Evolutionary conservation across 2,888 invertebrate species (phyloP).

Genomic region (Lacanobia oleracea): DNA sequence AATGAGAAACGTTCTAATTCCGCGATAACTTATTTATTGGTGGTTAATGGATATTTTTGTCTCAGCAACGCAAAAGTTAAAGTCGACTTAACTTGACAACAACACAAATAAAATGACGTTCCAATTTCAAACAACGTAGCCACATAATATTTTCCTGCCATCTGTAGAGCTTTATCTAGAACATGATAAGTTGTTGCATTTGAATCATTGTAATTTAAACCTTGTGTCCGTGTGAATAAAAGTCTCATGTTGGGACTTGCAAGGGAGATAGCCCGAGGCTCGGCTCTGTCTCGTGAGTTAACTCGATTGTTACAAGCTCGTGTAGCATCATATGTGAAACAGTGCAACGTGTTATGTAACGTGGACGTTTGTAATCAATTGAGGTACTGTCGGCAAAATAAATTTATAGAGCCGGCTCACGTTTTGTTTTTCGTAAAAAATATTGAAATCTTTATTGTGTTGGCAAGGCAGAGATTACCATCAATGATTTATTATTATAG

Average conservation of each 20-base stretch:
- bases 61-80: conserved; percentile 2
- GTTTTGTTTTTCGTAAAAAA: not conserved
- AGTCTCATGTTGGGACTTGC: conserved; percentile 11
- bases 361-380: conserved; percentile 27
- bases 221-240: conserved; percentile 2
- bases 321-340: conserved; percentile 25
- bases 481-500: conserved; percentile 12
- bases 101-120: conserved; percentile 7
- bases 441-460: conserved; percentile 1
- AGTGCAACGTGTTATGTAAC: conserved; percentile 45
- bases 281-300: conserved; percentile 30
- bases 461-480: conserved; percentile 3
- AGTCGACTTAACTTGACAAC: not conserved
- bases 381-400: conserved; percentile 10
- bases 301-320: conserved; percentile 46
- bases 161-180: conserved; percentile 11
- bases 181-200: conserved; percentile 2
- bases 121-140: conserved; percentile 18
- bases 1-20: not conserved
- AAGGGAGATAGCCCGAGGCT: conserved; percentile 19
- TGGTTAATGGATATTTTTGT: not conserved
- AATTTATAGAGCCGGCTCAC: conserved; percentile 10
- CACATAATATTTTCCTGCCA: conserved; percentile 19
- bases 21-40: not conserved
- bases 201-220: conserved; percentile 21